Percentiles rank a stretch among this genome's conserved stretches.
Conservation (phyloP, 1,140 invertebrate species). For the Brachystomella parvula region DNA sequence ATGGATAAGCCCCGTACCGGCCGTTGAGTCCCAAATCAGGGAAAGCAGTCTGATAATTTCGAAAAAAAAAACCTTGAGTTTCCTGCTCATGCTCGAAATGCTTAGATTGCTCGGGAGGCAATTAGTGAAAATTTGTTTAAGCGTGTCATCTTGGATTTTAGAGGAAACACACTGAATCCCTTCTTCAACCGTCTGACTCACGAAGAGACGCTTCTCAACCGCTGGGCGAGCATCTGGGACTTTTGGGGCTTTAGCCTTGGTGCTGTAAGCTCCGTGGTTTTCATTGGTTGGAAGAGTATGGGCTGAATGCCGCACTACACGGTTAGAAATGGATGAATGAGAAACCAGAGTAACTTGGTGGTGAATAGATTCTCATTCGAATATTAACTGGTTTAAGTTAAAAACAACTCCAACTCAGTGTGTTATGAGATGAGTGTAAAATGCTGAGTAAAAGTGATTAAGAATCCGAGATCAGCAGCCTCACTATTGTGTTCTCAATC, state of each 20-base stretch:
- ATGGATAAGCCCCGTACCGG: slow-evolving; percentile 33
- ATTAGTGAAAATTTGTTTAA: slow-evolving; percentile 13
- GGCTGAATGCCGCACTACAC: neutral
- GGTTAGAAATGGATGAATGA: no score
- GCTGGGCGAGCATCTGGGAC: slow-evolving; percentile 2
- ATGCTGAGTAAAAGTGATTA: no score
- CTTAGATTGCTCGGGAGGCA: slow-evolving; percentile 15
- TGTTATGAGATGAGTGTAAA: no score
- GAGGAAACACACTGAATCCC: neutral
- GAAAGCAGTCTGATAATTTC: slow-evolving; percentile 18
- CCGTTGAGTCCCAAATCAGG: slow-evolving; percentile 23
- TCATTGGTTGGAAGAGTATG: neutral
- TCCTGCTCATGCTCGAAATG: no score
- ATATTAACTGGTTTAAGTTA: no score
- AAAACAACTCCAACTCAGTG: no score
- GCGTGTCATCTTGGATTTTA: slow-evolving; percentile 6
- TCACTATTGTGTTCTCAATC: no score
- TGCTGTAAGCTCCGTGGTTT: neutral
- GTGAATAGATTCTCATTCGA: no score
- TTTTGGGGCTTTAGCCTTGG: neutral
- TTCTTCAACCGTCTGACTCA: neutral
- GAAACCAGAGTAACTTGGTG: no score
- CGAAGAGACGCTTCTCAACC: neutral
- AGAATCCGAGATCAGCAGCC: no score
- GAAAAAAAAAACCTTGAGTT: no score